These are phyloP conservation scores for Oncopodura yosiiana DNA, from an alignment of 1,140 invertebrate species.

Conservation along the genomic window DNA sequence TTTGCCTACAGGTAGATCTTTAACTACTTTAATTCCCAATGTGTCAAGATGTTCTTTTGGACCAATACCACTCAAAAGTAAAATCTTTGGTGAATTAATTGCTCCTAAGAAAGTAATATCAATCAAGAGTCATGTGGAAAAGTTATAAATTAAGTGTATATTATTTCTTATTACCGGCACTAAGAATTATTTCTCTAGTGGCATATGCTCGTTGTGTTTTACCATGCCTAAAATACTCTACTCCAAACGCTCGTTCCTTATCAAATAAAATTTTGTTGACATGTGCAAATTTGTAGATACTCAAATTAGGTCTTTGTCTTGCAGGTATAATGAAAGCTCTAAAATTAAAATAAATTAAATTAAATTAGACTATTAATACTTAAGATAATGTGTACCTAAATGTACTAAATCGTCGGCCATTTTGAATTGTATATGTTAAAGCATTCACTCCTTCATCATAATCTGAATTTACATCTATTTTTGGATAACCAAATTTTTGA, in stretches of 20 bases:
- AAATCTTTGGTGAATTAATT: too few relatives aligned
- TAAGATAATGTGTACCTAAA: too few relatives aligned
- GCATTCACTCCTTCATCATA: slow-evolving; percentile 1
- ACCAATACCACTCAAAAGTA: too few relatives aligned
- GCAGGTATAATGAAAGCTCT: slow-evolving; percentile 21
- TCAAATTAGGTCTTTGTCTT: slow-evolving; percentile 4
- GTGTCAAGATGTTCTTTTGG: too few relatives aligned
- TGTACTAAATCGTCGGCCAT: slow-evolving; percentile 20
- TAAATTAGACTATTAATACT: too few relatives aligned
- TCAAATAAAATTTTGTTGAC: slow-evolving; percentile 17
- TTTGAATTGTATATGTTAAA: too few relatives aligned
- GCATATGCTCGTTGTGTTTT: not conserved
- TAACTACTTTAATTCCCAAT: too few relatives aligned
- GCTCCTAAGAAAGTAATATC: too few relatives aligned
- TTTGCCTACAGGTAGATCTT: too few relatives aligned
- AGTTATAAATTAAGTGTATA: too few relatives aligned
- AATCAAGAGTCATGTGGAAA: not conserved
- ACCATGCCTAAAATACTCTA: slow-evolving; percentile 11
- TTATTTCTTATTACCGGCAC: slow-evolving; percentile 2
- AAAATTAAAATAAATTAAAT: too few relatives aligned
- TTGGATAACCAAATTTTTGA: slow-evolving; percentile 12
- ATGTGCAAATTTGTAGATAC: slow-evolving; percentile 25
- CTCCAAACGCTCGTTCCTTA: slow-evolving; percentile 6
- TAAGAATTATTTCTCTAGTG: slow-evolving; percentile 13
- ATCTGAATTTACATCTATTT: slow-evolving; percentile 6